Conservation (phyloP, 2,888 invertebrate species). For the Diogma glabrata region DNA sequence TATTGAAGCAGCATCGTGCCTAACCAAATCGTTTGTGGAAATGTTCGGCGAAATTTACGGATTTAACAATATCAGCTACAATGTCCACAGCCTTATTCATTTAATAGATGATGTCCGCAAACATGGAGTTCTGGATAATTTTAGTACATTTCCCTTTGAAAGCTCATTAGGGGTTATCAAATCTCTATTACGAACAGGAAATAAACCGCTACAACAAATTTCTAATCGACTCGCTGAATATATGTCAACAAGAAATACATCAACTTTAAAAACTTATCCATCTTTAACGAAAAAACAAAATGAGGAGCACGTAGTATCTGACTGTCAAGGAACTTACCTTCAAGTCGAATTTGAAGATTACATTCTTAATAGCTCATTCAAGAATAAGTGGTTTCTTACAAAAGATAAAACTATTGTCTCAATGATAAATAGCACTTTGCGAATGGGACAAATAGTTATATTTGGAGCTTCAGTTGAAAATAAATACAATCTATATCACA, state of each 20-base stretch:
- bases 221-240: background rate
- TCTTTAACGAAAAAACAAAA: background rate
- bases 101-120: conserved; percentile 4
- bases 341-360: background rate
- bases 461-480: background rate
- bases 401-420: background rate
- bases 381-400: conserved; percentile 1
- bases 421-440: background rate
- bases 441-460: background rate
- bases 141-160: too few relatives aligned
- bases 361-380: background rate
- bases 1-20: background rate
- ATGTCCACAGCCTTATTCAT: conserved; percentile 4
- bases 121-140: conserved; percentile 1
- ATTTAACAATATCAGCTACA: conserved; percentile 3
- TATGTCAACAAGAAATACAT: background rate
- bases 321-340: background rate
- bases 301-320: background rate
- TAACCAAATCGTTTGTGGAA: background rate
- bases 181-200: too few relatives aligned
- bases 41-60: too few relatives aligned
- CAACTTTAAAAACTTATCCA: background rate
- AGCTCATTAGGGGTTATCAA: too few relatives aligned
- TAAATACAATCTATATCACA: conserved; percentile 2
- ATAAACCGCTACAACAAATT: conserved; percentile 1